Evolutionary conservation across 2,888 invertebrate genomes (phyloP).

Genomic region (Melanophora roralis): DNA sequence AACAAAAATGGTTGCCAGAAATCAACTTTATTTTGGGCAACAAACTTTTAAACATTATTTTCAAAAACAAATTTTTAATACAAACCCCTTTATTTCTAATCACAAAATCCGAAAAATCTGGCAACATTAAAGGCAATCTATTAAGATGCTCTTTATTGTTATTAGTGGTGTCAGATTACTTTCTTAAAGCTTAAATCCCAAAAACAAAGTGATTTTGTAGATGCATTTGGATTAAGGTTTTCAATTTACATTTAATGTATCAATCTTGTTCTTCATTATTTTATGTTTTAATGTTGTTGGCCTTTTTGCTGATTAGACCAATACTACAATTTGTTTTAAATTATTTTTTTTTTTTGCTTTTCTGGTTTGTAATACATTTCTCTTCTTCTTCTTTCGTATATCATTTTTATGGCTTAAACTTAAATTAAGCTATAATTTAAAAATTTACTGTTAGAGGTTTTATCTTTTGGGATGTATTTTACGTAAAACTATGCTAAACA

Average conservation of each 20-base stretch:
- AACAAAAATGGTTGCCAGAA: no score
- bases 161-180: no score
- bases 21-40: no score
- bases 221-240: neutral
- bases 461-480: neutral
- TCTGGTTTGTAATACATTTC: neutral
- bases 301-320: neutral
- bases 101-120: neutral
- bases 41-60: no score
- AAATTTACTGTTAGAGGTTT: slow-evolving; percentile 26
- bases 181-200: no score
- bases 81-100: no score
- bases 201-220: slow-evolving; percentile 6
- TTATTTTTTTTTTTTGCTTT: neutral
- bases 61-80: no score
- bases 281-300: neutral
- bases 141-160: no score
- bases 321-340: slow-evolving; percentile 16
- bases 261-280: neutral
- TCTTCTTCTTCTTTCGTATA: neutral
- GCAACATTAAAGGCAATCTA: no score
- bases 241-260: slow-evolving; percentile 17
- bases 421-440: slow-evolving; percentile 32
- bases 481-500: neutral
- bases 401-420: neutral